A percentile compares a stretch with the other conserved stretches of the same genome.
Evolutionary conservation across 2,797 vertebrate species (phyloP).

Genomic region (Pempheris klunzingeri): DNA sequence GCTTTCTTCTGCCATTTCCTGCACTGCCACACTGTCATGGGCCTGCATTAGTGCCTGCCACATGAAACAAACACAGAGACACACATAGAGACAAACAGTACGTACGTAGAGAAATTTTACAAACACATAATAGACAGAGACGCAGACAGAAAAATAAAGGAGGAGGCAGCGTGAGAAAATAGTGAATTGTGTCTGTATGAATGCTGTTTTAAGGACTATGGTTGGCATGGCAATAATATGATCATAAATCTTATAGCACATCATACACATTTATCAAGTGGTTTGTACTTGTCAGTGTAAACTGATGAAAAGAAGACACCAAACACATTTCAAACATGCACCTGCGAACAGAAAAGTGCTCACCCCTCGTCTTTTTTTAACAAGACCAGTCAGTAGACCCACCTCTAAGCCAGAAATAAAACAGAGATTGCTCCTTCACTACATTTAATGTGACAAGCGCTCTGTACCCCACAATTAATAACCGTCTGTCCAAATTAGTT

Average conservation of each 20-base stretch:
- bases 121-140: conserved; percentile 38
- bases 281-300: conserved; percentile 2
- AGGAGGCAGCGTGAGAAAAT: conserved; percentile 43
- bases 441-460: conserved; percentile 71
- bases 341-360: conserved; percentile 29
- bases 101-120: conserved; percentile 34
- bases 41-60: conserved; percentile 93
- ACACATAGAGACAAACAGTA: conserved; percentile 29
- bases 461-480: conserved; percentile 72
- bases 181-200: background rate
- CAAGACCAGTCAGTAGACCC: conserved; percentile 56
- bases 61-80: conserved; percentile 39
- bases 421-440: conserved; percentile 56
- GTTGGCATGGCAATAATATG: conserved; percentile 9
- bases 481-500: conserved; percentile 69
- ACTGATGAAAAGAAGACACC: conserved; percentile 19
- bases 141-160: conserved; percentile 29
- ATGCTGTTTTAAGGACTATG: background rate
- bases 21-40: conserved; percentile 93
- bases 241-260: background rate
- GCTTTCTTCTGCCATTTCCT: conserved; percentile 90
- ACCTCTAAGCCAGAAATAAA: conserved; percentile 62
- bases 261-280: background rate
- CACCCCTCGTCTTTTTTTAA: conserved; percentile 47
- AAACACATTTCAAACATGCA: conserved; percentile 26